phyloP scores from a whole-genome alignment of 2,797 vertebrate genomes.

The Karalla daura region DNA sequence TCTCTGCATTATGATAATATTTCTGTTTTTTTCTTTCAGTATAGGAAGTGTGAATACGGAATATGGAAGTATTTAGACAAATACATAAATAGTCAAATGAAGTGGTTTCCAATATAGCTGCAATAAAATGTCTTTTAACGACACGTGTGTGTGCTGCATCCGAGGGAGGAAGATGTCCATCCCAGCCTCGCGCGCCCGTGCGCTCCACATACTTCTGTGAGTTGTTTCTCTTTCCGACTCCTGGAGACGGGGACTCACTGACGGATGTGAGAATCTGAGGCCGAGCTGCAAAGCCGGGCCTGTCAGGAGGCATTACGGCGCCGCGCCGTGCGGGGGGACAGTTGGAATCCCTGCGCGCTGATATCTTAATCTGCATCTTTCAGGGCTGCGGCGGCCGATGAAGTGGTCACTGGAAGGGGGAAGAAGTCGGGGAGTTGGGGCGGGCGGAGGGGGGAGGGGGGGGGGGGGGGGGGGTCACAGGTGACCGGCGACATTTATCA shows the following conservation, averaged over 20 bases:
- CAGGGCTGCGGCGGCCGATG: conserved; percentile 65
- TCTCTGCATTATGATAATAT: neutral
- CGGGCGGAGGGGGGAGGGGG: neutral
- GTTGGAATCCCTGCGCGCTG: conserved; percentile 73
- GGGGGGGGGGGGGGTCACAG: conserved; percentile 46
- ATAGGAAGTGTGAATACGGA: neutral
- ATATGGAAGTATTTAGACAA: neutral
- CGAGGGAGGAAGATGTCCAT: too few relatives aligned
- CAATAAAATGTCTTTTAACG: too few relatives aligned
- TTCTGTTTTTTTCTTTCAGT: neutral
- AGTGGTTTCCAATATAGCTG: too few relatives aligned
- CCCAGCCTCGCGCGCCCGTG: neutral
- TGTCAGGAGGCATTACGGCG: conserved; percentile 83
- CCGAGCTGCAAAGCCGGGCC: conserved; percentile 72
- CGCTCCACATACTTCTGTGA: conserved; percentile 65
- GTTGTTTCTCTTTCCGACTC: conserved; percentile 70
- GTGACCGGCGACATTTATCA: conserved; percentile 75
- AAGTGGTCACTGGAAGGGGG: conserved; percentile 74
- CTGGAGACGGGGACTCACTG: conserved; percentile 63
- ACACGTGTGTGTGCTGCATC: too few relatives aligned
- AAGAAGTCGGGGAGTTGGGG: conserved; percentile 8
- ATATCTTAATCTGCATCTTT: conserved; percentile 83
- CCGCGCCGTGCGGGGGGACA: conserved; percentile 59
- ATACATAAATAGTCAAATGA: neutral
- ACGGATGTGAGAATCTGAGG: conserved; percentile 73